Base-by-base conservation (phyloP, 2,888 invertebrate species). In the Pheosia tremula region DNA sequence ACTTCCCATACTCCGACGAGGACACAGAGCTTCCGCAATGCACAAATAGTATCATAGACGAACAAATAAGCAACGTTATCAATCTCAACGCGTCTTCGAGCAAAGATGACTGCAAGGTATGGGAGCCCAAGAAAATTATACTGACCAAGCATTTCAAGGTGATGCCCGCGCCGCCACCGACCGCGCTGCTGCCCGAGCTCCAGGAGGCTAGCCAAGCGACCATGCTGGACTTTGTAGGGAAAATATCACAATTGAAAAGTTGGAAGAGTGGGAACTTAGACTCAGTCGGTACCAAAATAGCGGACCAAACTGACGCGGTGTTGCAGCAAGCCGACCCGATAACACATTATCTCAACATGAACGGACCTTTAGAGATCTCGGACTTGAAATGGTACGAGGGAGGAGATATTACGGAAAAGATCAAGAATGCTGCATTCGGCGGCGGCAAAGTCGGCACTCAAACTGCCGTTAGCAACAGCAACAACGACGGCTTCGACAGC, bases 1-100 rank as follows among this genome's bases (percentile, higher is more conserved):
- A 90, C 78, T 94, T 94, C 71, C 94, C 95, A 80, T 95, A 94
- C 70, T 95, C 95, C 64, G 95, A 95, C 72, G 95, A 95, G 60
- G 95, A 95, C 64, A 94, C 95, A 0, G 94, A 94, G 64, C 91
- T 94, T 61, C 94, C 94, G 4, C 94, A 93, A 63, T 90, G 92
- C 81, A 86, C 92, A 64, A 90, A 86, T 69, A 89, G 84, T 63
- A 76, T 92, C 57, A 74, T 93, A 65, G 91, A 92, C 67, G 93
- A 93, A 69, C 94, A 94, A 69, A 87, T 94, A 50, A 93, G 94
- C 64, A 94, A 95, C 65, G 94, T 95, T 43, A 94, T 95, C 58
- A 92, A 93, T 61, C 82, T 94, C 5, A 92, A 93, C 61, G 92
- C 93, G 3, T 92, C 93, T 4, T 93, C 93, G 13, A 93, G 91